Percentiles rank a stretch among this genome's conserved stretches.
Conservation (phyloP, 1,140 invertebrate species). For the Drosophila setifemur region DNA sequence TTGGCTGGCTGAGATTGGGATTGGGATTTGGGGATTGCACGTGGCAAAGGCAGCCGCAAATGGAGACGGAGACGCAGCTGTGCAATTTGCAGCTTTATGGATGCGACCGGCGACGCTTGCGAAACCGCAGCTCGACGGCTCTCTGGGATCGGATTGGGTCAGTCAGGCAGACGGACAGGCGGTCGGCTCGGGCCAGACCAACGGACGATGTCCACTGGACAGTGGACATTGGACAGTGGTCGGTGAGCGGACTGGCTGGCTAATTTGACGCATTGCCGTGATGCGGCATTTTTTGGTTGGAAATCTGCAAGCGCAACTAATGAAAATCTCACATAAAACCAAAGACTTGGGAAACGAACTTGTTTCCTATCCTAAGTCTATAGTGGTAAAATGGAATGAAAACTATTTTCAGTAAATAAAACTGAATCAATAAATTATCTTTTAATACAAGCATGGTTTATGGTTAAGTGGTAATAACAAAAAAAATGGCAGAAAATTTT, state of each 20-base stretch:
- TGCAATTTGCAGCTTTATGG: conserved; percentile 76
- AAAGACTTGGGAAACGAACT: conserved; percentile 72
- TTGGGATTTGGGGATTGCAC: conserved; percentile 49
- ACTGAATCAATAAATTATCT: no score
- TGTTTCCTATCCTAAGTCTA: conserved; percentile 25
- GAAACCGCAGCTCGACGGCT: conserved; percentile 30
- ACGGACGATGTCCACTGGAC: conserved; percentile 27
- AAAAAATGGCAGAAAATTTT: no score
- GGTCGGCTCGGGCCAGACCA: background rate
- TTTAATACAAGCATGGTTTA: no score
- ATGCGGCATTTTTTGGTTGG: conserved; percentile 34
- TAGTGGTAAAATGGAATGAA: background rate
- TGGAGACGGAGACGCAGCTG: conserved; percentile 59
- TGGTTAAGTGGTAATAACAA: no score
- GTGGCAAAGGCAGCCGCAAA: conserved; percentile 57
- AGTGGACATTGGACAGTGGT: conserved; percentile 18
- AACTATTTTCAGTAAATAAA: background rate
- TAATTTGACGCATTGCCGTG: conserved; percentile 54
- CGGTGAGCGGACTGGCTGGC: conserved; percentile 17
- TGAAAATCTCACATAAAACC: conserved; percentile 5
- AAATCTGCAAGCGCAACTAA: conserved; percentile 10
- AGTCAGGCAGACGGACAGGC: conserved; percentile 33
- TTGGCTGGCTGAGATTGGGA: conserved; percentile 43
- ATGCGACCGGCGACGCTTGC: conserved; percentile 59
- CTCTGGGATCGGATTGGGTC: conserved; percentile 42